Conservation (phyloP, 2,113 vertebrate species). For the Glaucidium brasilianum region DNA sequence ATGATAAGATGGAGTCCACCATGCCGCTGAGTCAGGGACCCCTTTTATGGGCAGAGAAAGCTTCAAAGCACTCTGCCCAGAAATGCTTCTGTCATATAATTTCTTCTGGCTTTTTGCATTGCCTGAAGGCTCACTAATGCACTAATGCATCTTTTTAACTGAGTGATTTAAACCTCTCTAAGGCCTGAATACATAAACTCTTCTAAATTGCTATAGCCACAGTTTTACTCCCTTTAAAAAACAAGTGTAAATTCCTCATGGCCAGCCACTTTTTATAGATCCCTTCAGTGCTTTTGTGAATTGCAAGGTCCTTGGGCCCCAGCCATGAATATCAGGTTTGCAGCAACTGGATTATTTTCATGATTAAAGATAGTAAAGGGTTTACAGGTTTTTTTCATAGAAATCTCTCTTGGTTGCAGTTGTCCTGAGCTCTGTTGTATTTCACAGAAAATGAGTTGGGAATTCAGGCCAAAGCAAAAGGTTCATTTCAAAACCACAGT, state of each 20-base stretch:
- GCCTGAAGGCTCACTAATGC: not conserved
- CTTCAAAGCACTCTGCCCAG: not conserved
- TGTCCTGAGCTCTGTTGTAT: conserved; percentile 41
- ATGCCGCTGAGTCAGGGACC: not conserved
- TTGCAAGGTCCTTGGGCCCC: conserved; percentile 44
- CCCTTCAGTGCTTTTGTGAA: conserved; percentile 53
- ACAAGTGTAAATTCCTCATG: conserved; percentile 64
- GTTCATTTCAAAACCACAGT: conserved; percentile 20
- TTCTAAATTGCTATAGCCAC: conserved; percentile 39
- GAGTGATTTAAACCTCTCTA: conserved; percentile 24
- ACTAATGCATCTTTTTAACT: not conserved
- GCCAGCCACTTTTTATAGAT: conserved; percentile 56
- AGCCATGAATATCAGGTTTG: conserved; percentile 54
- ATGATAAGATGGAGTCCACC: not conserved
- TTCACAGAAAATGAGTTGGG: conserved; percentile 45
- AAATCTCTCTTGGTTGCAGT: conserved; percentile 32
- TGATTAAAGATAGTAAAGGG: conserved; percentile 61
- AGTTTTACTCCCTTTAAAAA: conserved; percentile 56
- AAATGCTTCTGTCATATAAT: not conserved
- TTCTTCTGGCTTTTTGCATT: not conserved
- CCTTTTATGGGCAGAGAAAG: not conserved
- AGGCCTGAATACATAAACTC: conserved; percentile 40
- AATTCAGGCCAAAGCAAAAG: conserved; percentile 27
- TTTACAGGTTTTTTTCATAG: not conserved
- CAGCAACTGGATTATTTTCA: conserved; percentile 56